Evolutionary conservation across 2,888 invertebrate species (phyloP).

Genomic region (Brachyptera risi): DNA sequence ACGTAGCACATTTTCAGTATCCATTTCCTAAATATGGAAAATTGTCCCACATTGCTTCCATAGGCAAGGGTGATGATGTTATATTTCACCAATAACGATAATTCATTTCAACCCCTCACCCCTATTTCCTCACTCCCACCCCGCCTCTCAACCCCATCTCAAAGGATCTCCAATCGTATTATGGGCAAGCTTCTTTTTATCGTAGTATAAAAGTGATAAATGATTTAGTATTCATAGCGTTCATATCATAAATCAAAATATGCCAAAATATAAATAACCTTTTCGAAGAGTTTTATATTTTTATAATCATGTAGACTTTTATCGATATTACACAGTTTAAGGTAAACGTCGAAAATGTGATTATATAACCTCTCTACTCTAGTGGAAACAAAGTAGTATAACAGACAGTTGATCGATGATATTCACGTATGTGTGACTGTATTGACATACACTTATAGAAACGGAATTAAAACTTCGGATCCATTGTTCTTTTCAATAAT

Average conservation of each 20-base stretch:
- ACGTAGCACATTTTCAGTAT: no score
- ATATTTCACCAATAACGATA: conserved; percentile 1
- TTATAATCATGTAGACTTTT: background rate
- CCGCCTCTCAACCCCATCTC: background rate
- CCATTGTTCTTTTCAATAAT: no score
- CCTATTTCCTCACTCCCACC: background rate
- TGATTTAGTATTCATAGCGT: conserved; percentile 8
- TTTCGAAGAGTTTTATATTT: background rate
- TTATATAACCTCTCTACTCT: no score
- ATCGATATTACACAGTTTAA: no score
- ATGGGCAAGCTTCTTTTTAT: background rate
- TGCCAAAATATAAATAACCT: background rate
- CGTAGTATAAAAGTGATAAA: background rate
- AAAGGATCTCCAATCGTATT: background rate
- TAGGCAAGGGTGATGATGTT: background rate
- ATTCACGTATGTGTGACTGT: no score
- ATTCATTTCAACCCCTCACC: conserved; percentile 1
- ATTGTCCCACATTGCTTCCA: no score
- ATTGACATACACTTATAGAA: no score
- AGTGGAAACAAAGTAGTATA: no score
- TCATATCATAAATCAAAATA: conserved; percentile 7
- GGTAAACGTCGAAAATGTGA: no score
- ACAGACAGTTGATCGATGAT: no score
- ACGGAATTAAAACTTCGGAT: no score
- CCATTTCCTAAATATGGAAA: no score